phyloP scores from a whole-genome alignment of 92 coral and sea anemone species.

The Porites lobata region DNA sequence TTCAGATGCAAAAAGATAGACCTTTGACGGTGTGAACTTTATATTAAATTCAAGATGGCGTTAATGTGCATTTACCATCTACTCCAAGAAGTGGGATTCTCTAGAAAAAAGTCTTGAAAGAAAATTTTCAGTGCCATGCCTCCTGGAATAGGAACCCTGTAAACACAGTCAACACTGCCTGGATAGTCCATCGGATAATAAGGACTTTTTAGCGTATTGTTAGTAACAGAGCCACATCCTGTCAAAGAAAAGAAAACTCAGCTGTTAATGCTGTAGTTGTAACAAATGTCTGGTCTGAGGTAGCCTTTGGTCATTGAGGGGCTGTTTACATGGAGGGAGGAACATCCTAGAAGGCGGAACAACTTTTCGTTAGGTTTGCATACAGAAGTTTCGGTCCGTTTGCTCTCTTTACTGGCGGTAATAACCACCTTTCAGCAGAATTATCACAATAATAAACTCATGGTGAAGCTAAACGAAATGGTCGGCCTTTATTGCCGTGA shows the following conservation, averaged over 20 bases:
- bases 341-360: too few species aligned
- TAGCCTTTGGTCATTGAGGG: too few species aligned
- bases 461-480: too few species aligned
- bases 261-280: too few species aligned
- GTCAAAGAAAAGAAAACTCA: not conserved
- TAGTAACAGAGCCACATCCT: slow-evolving; percentile 18
- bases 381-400: too few species aligned
- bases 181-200: slow-evolving; percentile 26
- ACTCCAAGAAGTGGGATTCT: not conserved
- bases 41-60: not conserved
- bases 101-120: not conserved
- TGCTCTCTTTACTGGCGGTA: too few species aligned
- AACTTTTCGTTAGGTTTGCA: too few species aligned
- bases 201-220: slow-evolving; percentile 17
- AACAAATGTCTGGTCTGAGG: too few species aligned
- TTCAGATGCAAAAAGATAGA: not conserved
- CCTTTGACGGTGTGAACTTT: not conserved
- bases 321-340: too few species aligned
- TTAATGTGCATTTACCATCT: not conserved
- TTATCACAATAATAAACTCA: too few species aligned
- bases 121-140: slow-evolving; percentile 1
- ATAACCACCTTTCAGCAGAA: too few species aligned
- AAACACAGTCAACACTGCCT: slow-evolving; percentile 11
- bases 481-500: too few species aligned
- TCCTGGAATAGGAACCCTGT: slow-evolving; percentile 14